Evolutionary conservation across 2,797 vertebrate species (phyloP).

Genomic region (Pelodytes ibericus): DNA sequence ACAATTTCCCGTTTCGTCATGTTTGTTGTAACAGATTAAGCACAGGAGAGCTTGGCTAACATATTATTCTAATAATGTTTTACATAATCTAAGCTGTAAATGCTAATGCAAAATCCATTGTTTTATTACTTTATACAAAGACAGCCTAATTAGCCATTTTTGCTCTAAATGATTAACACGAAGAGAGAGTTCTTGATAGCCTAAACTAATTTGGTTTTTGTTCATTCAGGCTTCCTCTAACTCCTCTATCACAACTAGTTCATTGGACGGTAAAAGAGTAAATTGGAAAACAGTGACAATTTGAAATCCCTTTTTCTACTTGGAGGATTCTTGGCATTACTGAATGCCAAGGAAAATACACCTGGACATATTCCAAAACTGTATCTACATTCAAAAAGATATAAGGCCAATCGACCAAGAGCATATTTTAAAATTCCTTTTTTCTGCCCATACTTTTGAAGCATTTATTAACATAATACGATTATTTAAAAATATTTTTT

Average conservation of each 20-base stretch:
- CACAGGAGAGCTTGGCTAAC: constrained; percentile 27
- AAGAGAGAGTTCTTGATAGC: constrained; percentile 36
- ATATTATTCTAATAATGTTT: constrained; percentile 36
- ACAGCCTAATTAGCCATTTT: constrained; percentile 42
- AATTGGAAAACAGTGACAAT: neutral
- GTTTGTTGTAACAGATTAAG: constrained; percentile 8
- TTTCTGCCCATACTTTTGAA: no score
- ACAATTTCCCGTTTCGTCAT: neutral
- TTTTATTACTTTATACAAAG: constrained; percentile 41
- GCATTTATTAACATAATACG: no score
- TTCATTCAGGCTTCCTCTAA: constrained; percentile 17
- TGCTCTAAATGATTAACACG: constrained; percentile 36
- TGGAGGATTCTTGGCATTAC: neutral
- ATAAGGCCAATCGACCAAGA: constrained; percentile 2
- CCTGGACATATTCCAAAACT: constrained; percentile 5
- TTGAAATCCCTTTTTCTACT: neutral
- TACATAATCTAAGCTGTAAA: constrained; percentile 46
- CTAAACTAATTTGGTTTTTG: constrained; percentile 24
- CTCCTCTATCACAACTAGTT: neutral
- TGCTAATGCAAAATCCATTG: constrained; percentile 32
- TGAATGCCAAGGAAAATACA: neutral
- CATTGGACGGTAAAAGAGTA: neutral
- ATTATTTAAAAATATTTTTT: no score
- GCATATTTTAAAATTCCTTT: no score
- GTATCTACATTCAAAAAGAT: neutral